Percentiles rank a stretch among this genome's conserved stretches.
Evolutionary conservation across 2,888 invertebrate genomes (phyloP).

Genomic region (Chymomyza caudatula): DNA sequence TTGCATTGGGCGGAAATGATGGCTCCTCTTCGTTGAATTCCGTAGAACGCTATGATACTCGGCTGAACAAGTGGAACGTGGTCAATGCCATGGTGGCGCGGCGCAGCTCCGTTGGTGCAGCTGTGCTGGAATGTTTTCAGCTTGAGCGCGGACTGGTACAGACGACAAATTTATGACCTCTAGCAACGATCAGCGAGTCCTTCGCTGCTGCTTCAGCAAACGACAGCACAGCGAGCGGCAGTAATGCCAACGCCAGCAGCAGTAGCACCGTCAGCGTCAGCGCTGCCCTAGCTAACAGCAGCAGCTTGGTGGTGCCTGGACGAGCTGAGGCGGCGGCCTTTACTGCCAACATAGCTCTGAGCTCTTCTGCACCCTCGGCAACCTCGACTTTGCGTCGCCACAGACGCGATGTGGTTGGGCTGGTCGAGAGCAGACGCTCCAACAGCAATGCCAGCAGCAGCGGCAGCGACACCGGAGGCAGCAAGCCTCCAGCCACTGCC

Average conservation of each 20-base stretch:
- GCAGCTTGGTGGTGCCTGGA: constrained; percentile 62
- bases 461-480: constrained; percentile 22
- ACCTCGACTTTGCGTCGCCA: constrained; percentile 70
- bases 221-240: constrained; percentile 33
- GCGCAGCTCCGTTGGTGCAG: constrained; percentile 83
- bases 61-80: constrained; percentile 83
- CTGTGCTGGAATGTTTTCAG: constrained; percentile 83
- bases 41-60: constrained; percentile 83
- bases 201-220: constrained; percentile 70
- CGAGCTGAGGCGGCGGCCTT: constrained; percentile 66
- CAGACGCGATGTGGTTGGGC: constrained; percentile 49
- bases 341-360: constrained; percentile 65
- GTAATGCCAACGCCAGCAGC: constrained; percentile 30
- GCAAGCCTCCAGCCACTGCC: constrained; percentile 66
- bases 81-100: constrained; percentile 83
- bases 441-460: constrained; percentile 59
- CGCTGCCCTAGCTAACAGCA: constrained; percentile 22
- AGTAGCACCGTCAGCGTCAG: constrained; percentile 1
- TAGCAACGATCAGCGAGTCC: constrained; percentile 74
- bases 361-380: constrained; percentile 74
- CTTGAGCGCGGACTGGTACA: constrained; percentile 79
- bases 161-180: constrained; percentile 79
- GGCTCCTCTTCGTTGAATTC: constrained; percentile 85
- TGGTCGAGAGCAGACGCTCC: constrained; percentile 49
- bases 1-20: constrained; percentile 85